Conservation (phyloP, 2,888 invertebrate genomes). For the Drosophila yooni region DNA sequence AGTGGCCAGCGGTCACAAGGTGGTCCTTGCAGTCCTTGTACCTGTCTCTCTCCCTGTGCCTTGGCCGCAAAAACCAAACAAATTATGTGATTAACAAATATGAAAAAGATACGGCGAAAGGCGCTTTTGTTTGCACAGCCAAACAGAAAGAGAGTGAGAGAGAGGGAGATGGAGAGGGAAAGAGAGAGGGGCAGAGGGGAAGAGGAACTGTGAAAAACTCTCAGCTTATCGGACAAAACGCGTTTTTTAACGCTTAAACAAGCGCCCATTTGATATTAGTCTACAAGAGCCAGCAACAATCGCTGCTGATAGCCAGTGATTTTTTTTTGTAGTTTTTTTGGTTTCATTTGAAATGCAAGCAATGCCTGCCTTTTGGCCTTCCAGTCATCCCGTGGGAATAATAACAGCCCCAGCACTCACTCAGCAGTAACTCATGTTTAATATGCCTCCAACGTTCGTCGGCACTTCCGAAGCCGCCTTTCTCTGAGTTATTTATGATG, state of each 20-base stretch:
- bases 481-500: slow-evolving; percentile 44
- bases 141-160: neutral
- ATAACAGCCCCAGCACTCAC: slow-evolving; percentile 48
- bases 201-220: slow-evolving; percentile 4
- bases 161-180: neutral
- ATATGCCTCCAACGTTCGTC: slow-evolving; percentile 61
- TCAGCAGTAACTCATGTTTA: slow-evolving; percentile 53
- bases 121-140: slow-evolving; percentile 39
- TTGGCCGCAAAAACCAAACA: slow-evolving; percentile 60
- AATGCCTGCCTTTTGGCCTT: slow-evolving; percentile 10
- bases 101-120: slow-evolving; percentile 55
- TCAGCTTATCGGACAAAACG: slow-evolving; percentile 47
- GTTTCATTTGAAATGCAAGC: slow-evolving; percentile 32
- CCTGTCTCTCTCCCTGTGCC: slow-evolving; percentile 26
- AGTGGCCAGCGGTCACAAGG: slow-evolving; percentile 56
- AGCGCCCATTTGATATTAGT: slow-evolving; percentile 45
- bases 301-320: slow-evolving; percentile 45
- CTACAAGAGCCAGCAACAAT: slow-evolving; percentile 1
- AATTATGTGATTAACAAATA: slow-evolving; percentile 74
- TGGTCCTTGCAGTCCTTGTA: slow-evolving; percentile 29
- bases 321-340: slow-evolving; percentile 7
- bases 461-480: slow-evolving; percentile 62
- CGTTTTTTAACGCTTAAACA: slow-evolving; percentile 62
- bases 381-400: slow-evolving; percentile 69
- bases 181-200: neutral